Percentiles rank a stretch among this genome's conserved stretches.
Conservation (phyloP, 2,888 invertebrate species). For the Troides aeacus region DNA sequence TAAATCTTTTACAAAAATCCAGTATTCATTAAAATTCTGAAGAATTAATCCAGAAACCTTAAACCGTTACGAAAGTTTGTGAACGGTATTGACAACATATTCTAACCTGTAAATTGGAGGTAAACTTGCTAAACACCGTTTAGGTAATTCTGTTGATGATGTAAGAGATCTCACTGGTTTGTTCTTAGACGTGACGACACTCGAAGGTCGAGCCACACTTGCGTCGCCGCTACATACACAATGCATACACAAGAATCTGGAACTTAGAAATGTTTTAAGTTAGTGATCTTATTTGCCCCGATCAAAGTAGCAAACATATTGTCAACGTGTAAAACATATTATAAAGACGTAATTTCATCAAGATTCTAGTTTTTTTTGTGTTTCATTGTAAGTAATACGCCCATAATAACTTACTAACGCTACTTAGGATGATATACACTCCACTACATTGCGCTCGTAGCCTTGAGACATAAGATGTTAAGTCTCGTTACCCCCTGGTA, state of each 20-base stretch:
- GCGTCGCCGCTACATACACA: conserved; percentile 7
- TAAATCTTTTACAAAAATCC: too few relatives aligned
- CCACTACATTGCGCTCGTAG: too few relatives aligned
- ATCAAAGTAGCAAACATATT: too few relatives aligned
- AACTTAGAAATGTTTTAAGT: not conserved
- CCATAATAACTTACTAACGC: too few relatives aligned
- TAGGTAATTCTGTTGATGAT: conserved; percentile 26
- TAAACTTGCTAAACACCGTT: conserved; percentile 19
- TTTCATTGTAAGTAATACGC: too few relatives aligned
- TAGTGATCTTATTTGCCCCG: too few relatives aligned
- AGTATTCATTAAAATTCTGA: not conserved
- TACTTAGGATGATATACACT: too few relatives aligned
- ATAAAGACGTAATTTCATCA: too few relatives aligned
- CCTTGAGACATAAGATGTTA: too few relatives aligned
- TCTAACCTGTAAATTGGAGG: conserved; percentile 11
- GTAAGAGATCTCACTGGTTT: conserved; percentile 25
- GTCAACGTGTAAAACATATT: too few relatives aligned
- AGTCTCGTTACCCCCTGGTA: too few relatives aligned
- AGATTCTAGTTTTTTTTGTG: too few relatives aligned
- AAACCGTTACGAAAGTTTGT: not conserved
- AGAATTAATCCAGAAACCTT: not conserved
- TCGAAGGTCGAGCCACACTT: conserved; percentile 19
- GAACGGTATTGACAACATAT: not conserved
- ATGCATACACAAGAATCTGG: conserved; percentile 4
- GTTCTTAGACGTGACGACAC: conserved; percentile 24